Evolutionary conservation across 2,888 invertebrate species (phyloP).

Genomic region (Netelia melanura): DNA sequence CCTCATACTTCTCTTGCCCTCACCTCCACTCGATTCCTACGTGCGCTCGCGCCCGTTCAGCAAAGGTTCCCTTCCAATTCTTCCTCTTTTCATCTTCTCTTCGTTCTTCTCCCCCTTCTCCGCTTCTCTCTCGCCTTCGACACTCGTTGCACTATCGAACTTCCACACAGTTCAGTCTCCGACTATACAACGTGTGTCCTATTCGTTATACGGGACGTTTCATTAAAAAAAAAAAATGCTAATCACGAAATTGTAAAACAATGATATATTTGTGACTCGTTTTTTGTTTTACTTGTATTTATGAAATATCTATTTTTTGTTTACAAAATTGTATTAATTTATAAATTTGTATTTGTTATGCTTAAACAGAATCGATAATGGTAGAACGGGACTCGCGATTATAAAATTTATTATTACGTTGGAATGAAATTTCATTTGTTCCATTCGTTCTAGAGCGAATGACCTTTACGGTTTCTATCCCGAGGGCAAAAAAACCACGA

Average conservation of each 20-base stretch:
- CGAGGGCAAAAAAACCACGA: not conserved
- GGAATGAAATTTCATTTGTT: too few species aligned
- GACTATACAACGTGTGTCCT: slow-evolving; percentile 6
- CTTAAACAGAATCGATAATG: too few species aligned
- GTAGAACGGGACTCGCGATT: too few species aligned
- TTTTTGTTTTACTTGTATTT: not conserved
- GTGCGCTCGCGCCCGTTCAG: slow-evolving; percentile 37
- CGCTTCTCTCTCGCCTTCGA: slow-evolving; percentile 24
- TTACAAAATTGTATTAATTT: too few species aligned
- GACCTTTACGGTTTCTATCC: not conserved
- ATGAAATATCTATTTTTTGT: too few species aligned
- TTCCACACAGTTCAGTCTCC: slow-evolving; percentile 9
- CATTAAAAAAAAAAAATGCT: not conserved
- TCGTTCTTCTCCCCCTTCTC: slow-evolving; percentile 9
- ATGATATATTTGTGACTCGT: not conserved
- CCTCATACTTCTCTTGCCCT: slow-evolving; percentile 43
- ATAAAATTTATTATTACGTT: too few species aligned
- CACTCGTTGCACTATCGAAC: slow-evolving; percentile 16
- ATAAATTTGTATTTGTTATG: too few species aligned
- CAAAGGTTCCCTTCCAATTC: slow-evolving; percentile 41
- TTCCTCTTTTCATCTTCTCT: slow-evolving; percentile 28
- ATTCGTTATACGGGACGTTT: not conserved
- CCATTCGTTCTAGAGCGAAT: not conserved
- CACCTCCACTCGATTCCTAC: slow-evolving; percentile 56
- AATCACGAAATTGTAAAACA: not conserved